phyloP scores from a whole-genome alignment of 2,797 vertebrate genomes.

The Balearica regulorum region DNA sequence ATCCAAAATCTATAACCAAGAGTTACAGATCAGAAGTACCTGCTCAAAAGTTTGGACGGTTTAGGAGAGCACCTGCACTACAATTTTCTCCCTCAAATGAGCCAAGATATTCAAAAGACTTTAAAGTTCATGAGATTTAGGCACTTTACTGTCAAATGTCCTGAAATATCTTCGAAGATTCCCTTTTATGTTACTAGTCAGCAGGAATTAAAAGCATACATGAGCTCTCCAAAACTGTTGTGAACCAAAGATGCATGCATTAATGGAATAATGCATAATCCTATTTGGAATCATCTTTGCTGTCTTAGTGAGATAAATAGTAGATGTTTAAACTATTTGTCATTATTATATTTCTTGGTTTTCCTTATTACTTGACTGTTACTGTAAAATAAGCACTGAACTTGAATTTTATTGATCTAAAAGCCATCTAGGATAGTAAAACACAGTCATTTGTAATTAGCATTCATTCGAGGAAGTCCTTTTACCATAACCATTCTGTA shows the following conservation, averaged over 20 bases:
- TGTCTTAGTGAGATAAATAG: background rate
- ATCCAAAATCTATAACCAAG: background rate
- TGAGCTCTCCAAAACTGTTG: background rate
- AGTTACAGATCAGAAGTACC: background rate
- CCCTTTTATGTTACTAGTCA: background rate
- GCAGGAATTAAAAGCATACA: background rate
- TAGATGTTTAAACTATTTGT: background rate
- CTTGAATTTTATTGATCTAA: background rate
- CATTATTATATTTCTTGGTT: background rate
- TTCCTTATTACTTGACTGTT: background rate
- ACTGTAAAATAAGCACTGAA: background rate
- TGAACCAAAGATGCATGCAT: accelerated
- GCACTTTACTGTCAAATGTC: background rate
- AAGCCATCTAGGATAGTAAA: background rate
- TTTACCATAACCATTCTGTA: background rate
- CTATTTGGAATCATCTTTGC: background rate
- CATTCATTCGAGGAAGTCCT: background rate
- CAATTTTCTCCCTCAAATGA: background rate
- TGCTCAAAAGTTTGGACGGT: background rate
- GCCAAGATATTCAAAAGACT: background rate
- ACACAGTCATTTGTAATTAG: background rate
- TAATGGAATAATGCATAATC: background rate
- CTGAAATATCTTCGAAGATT: background rate
- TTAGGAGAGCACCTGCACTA: background rate
- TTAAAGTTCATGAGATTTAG: background rate